Percentiles rank a stretch among this genome's conserved stretches.
Conservation (phyloP, 2,113 vertebrate genomes). For the Choloepus hoffmanni region DNA sequence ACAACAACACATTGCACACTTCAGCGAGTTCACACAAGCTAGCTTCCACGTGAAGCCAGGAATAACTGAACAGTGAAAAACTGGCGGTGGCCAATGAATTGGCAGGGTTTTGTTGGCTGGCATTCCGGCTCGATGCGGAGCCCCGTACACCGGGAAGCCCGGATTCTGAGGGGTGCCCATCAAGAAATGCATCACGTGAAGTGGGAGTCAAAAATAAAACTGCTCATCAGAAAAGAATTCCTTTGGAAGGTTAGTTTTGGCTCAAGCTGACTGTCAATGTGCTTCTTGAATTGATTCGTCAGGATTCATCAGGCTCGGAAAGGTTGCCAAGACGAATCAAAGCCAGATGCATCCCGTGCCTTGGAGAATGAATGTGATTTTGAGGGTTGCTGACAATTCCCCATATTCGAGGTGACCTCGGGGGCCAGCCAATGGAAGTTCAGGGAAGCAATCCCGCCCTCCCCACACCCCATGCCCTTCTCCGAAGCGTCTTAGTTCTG, state of each 20-base stretch:
- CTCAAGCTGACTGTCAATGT: background rate
- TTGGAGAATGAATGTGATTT: background rate
- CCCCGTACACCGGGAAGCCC: background rate
- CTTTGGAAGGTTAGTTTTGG: constrained; percentile 34
- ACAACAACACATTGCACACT: constrained; percentile 28
- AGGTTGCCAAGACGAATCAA: background rate
- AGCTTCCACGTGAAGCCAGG: constrained; percentile 68
- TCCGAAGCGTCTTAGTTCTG: background rate
- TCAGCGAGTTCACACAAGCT: constrained; percentile 64
- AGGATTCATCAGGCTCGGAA: background rate
- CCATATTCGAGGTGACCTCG: too few species aligned
- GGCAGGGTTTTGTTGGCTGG: background rate
- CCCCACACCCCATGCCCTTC: background rate
- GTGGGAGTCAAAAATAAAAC: background rate
- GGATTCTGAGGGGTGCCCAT: background rate
- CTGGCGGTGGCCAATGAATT: constrained; percentile 60
- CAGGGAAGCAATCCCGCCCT: background rate
- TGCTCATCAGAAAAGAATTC: constrained; percentile 50
- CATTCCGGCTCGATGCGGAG: constrained; percentile 51
- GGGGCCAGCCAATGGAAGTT: background rate
- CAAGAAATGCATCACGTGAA: background rate
- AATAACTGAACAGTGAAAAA: constrained; percentile 58
- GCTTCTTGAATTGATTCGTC: constrained; percentile 20
- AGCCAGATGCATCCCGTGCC: background rate
- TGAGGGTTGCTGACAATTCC: background rate